Conservation (phyloP, 1,140 invertebrate species). For the Paralvinella palmiformis region DNA sequence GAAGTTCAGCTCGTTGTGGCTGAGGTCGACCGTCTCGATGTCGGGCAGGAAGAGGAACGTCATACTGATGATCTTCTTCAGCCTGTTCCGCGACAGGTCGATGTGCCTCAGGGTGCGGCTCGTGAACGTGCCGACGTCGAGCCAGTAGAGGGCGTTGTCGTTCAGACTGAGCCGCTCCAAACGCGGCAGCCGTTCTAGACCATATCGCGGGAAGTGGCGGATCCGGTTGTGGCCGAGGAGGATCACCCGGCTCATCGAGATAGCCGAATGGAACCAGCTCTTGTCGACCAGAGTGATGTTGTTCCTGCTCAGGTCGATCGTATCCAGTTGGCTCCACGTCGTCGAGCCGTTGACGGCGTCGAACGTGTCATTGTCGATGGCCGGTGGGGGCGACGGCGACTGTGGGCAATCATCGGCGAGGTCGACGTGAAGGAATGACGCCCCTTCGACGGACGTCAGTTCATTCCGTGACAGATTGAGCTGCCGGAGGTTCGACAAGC, state of each 20-base stretch:
- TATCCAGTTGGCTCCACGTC: background rate
- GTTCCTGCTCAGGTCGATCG: background rate
- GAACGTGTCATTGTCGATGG: background rate
- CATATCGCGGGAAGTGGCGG: conserved; percentile 7
- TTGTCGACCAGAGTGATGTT: background rate
- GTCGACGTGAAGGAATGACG: background rate
- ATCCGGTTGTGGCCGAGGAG: conserved; percentile 7
- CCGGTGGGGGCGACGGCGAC: background rate
- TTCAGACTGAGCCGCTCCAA: conserved; percentile 8
- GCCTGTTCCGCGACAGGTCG: conserved; percentile 11
- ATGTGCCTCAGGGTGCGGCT: conserved; percentile 3
- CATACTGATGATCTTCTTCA: conserved; percentile 19
- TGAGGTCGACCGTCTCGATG: background rate
- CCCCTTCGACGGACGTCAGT: background rate
- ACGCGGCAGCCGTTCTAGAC: conserved; percentile 2
- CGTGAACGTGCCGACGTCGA: conserved; percentile 17
- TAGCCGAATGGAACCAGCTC: background rate
- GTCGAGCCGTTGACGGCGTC: background rate
- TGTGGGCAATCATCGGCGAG: background rate
- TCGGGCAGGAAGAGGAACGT: conserved; percentile 15
- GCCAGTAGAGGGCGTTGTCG: conserved; percentile 16
- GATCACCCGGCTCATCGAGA: background rate
- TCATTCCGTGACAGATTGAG: background rate
- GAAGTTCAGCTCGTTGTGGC: conserved; percentile 14
- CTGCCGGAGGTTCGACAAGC: background rate